Base-by-base conservation (phyloP, 30 jellyfish, hydroid and myxozoan species). In the Chrysaora quinquecirrha region DNA sequence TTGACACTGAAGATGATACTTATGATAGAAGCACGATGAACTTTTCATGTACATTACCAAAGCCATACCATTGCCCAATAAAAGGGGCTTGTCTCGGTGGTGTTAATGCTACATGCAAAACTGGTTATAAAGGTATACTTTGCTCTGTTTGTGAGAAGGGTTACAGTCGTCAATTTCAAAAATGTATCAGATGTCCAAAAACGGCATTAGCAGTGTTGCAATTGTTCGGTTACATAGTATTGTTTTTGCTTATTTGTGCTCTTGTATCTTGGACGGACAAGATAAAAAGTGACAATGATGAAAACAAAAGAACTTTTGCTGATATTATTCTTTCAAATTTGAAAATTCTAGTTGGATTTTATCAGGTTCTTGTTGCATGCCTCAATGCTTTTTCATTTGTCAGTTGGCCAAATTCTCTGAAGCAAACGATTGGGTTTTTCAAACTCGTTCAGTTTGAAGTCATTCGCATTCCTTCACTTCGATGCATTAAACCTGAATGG, bases 341-440 rank as follows among this genome's bases (percentile, higher is more conserved):
- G 63, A 80, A 80, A 66, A 80, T 80, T 46, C 49, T 80, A 21
- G 31, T 80, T 62, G 83, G 83, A 19, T 80, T 80, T 34, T 80
- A 80, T 35, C 90, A 80, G 48, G 72, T 67, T n/a, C 7, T 80
- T 18, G 56, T 68, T 14, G n/a, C 70, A 18, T 64, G 48, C 29
- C 28, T 80, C 31, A 23, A 49, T 34, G 76, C 80, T 1, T 54
- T 80, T 23, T 49, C 83, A 16, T 3, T 25, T 72, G 48, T 80
- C 65, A 73, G 24, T 10, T 80, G 90, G 90, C 90, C 90, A 1
- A 52, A 54, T 7, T 32, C 73, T 50, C 64, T 80, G 16, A 54
- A 48, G 16, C 35, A 54, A 20, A 74, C 80, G 10, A 35, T 54
- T 33, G 34, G 46, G 28, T 31, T 28, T 11, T 80, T 65, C 27